Evolutionary conservation across 2,797 vertebrate species (phyloP), one percentile per base, ranked within the genome.

Genomic region (Poecilia picta): DNA sequence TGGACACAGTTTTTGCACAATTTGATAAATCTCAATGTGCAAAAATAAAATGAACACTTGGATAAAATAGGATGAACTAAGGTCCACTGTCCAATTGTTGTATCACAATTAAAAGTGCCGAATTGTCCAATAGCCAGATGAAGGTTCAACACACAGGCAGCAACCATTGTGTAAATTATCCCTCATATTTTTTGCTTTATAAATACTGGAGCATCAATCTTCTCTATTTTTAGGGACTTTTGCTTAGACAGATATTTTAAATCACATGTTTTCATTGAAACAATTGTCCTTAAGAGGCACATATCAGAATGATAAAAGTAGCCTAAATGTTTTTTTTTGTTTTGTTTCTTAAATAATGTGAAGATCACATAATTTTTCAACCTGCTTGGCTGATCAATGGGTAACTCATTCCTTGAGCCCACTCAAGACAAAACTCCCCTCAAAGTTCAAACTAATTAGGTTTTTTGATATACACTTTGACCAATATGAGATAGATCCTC

Each of bases 1-100:
- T 92, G 84, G 91, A 88, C 72, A 76, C 57, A 73, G 39, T 66
- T 85, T 59, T 77, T 33, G 75, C 59, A 73, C 73, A 78, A 81
- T 81, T 62, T 78, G 72, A 87, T 57, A 49, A 70, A 43, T 25
- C 66, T 41, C 39, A 2, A 25, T 45, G n/a, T 28, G 28, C 28
- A 31, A 62, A 74, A 76, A 66, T 78, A 80, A 81, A 87, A 76
- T 73, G 33, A 72, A 47, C 75, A 81, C 53, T 74, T 83, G 72
- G 68, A 71, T 36, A 46, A 41, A 77, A 55, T 12, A 78, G 51
- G 49, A 70, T 59, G 8, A 49, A 66, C 59, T 28, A 57, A 78
- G 16, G 53, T 12, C 70, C 43, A 49, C 46, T 57, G 41, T 59
- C 12, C 7, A 49, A 49, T 49, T 4, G 47, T 49, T 49, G 18